Percentiles rank a stretch among this genome's conserved stretches.
Evolutionary conservation across 1,140 invertebrate genomes (phyloP).

Genomic region (Drosophila nannoptera): DNA sequence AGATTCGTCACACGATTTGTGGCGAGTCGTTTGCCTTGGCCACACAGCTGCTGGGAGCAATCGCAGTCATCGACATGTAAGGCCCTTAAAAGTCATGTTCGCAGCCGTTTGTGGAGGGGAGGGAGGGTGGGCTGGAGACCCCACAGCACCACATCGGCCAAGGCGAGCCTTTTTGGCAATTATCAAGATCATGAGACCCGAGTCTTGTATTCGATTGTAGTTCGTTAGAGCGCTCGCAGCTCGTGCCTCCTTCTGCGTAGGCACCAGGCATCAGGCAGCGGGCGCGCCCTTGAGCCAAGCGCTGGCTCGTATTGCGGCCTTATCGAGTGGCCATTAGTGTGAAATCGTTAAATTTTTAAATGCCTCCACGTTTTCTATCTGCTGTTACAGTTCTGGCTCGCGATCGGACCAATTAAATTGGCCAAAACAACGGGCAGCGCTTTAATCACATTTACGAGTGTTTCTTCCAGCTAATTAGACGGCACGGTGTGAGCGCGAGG

Average conservation of each 20-base stretch:
- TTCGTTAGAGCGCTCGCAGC: constrained; percentile 60
- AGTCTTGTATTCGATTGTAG: constrained; percentile 56
- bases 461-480: constrained; percentile 46
- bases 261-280: constrained; percentile 23
- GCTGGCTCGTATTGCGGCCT: constrained; percentile 27
- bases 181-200: constrained; percentile 69
- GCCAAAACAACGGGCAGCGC: constrained; percentile 35
- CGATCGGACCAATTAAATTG: constrained; percentile 67
- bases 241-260: constrained; percentile 43
- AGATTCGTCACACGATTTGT: constrained; percentile 51
- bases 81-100: constrained; percentile 74
- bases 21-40: constrained; percentile 36
- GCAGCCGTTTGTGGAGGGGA: constrained; percentile 28
- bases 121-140: constrained; percentile 7
- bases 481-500: neutral
- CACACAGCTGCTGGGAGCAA: constrained; percentile 58
- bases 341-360: constrained; percentile 73
- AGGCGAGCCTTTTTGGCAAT: constrained; percentile 61
- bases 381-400: constrained; percentile 42
- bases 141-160: constrained; percentile 25
- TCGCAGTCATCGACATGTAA: constrained; percentile 71
- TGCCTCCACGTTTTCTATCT: constrained; percentile 65
- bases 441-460: constrained; percentile 61
- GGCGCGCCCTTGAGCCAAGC: constrained; percentile 11
- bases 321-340: constrained; percentile 70